phyloP scores from a whole-genome alignment of 2,888 invertebrate genomes.

The Barypeithes pellucidus region DNA sequence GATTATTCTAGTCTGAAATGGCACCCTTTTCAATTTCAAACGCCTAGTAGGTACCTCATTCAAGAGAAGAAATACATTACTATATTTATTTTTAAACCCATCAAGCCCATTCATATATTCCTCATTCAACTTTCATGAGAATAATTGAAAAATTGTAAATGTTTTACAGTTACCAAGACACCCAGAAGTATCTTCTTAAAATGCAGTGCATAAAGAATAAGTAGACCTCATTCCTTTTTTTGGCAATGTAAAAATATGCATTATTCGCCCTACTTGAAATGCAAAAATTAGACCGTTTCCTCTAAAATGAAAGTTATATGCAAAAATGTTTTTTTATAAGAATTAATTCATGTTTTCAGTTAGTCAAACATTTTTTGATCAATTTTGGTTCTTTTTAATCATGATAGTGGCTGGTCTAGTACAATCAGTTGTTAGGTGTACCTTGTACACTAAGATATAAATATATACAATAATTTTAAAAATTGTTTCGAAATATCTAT shows the following conservation, averaged over 20 bases:
- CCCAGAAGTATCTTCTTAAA: conserved; percentile 26
- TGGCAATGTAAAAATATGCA: conserved; percentile 33
- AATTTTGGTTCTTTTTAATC: neutral
- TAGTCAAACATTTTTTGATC: too few species aligned
- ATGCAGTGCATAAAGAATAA: conserved; percentile 36
- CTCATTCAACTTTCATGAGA: neutral
- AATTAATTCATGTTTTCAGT: neutral
- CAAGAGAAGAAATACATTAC: neutral
- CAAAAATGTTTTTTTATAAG: neutral
- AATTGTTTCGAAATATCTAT: too few species aligned
- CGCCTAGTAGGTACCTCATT: too few species aligned
- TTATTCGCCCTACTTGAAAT: conserved; percentile 43
- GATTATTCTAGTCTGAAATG: too few species aligned
- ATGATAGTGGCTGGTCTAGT: too few species aligned
- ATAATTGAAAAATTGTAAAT: neutral
- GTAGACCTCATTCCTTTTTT: conserved; percentile 36
- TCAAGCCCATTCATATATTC: neutral
- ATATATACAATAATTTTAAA: too few species aligned
- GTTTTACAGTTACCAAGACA: conserved; percentile 40
- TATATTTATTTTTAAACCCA: neutral
- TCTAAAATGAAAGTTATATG: conserved; percentile 16
- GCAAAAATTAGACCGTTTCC: conserved; percentile 21
- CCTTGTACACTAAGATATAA: too few species aligned
- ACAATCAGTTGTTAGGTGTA: too few species aligned
- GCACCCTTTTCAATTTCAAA: too few species aligned